phyloP scores from a whole-genome alignment of 2,888 invertebrate genomes.

The Ormia ochracea region DNA sequence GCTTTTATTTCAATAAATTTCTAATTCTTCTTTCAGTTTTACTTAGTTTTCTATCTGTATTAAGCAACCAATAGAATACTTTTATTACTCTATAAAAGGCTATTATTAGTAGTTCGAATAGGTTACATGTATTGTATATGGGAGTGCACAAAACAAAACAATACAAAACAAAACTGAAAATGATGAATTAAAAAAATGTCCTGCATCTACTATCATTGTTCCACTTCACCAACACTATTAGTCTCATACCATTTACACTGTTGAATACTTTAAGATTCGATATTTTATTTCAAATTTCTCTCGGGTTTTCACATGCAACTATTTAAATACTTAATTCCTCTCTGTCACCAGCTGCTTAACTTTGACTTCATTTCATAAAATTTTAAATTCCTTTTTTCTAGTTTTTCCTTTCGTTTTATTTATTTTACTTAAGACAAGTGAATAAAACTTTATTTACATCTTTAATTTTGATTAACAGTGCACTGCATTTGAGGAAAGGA shows the following conservation, averaged over 20 bases:
- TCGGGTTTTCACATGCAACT: not conserved
- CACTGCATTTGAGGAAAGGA: conserved; percentile 4
- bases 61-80: conserved; percentile 21
- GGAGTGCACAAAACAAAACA: not conserved
- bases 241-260: not conserved
- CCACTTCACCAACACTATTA: not conserved
- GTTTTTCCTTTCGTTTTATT: not conserved
- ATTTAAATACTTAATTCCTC: not conserved
- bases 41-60: conserved; percentile 22
- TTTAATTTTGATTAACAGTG: conserved; percentile 39
- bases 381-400: not conserved
- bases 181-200: conserved; percentile 49
- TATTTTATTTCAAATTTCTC: not conserved
- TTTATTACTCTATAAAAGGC: conserved; percentile 16
- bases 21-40: conserved; percentile 18
- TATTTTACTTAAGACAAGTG: not conserved
- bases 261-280: not conserved
- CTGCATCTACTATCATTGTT: conserved; percentile 26
- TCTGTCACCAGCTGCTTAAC: not conserved
- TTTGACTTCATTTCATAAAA: conserved; percentile 40
- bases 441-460: conserved; percentile 41
- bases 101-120: conserved; percentile 18
- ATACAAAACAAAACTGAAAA: not conserved
- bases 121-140: conserved; percentile 4
- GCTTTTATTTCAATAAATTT: not conserved